Conservation (phyloP, 2,113 vertebrate genomes). For the Glaucidium brasilianum region DNA sequence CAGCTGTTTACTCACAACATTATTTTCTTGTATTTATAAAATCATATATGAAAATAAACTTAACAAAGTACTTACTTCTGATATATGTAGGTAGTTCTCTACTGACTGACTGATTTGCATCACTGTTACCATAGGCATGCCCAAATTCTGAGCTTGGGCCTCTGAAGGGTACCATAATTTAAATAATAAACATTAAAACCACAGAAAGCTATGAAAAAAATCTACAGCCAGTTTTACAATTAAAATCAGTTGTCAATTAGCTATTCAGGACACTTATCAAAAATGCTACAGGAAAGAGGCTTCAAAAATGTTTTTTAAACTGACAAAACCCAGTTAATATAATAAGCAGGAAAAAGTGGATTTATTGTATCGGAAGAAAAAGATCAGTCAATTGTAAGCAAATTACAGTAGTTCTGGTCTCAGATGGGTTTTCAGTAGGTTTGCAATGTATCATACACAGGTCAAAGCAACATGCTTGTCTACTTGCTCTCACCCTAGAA, state of each 20-base stretch:
- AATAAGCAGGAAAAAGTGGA: neutral
- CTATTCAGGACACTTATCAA: neutral
- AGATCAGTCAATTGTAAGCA: constrained; percentile 21
- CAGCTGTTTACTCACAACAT: neutral
- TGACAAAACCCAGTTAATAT: neutral
- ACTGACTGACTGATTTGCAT: neutral
- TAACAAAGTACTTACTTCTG: neutral
- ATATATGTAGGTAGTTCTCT: neutral
- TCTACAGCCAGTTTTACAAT: neutral
- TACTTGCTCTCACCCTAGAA: neutral
- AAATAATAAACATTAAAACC: neutral
- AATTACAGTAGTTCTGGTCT: neutral
- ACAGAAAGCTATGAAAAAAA: neutral
- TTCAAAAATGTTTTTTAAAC: neutral
- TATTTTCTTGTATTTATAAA: neutral
- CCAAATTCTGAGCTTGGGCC: neutral
- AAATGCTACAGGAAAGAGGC: neutral
- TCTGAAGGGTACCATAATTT: neutral
- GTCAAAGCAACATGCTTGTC: neutral
- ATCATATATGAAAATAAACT: neutral
- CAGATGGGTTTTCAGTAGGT: neutral
- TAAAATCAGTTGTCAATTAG: neutral
- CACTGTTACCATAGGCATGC: neutral
- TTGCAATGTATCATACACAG: neutral
- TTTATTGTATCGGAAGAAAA: constrained; percentile 30